Conservation (phyloP, 2,888 invertebrate species). For the Latrodectus elegans region DNA sequence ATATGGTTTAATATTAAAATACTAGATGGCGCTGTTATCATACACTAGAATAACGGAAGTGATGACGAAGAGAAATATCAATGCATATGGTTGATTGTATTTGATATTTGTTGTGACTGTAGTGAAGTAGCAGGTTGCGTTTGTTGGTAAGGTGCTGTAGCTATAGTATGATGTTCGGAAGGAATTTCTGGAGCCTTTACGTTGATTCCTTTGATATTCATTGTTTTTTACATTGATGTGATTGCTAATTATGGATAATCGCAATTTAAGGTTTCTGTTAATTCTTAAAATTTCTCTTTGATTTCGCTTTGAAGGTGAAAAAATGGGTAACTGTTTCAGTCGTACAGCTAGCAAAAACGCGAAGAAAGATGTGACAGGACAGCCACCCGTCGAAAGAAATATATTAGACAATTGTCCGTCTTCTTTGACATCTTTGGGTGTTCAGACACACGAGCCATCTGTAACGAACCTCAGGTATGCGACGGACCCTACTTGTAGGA, state of each 20-base stretch:
- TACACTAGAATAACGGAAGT: too few relatives aligned
- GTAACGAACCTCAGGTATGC: conserved; percentile 42
- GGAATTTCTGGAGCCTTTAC: background rate
- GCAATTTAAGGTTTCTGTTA: too few relatives aligned
- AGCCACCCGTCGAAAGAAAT: conserved; percentile 54
- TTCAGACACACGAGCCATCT: conserved; percentile 56
- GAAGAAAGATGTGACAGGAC: conserved; percentile 59
- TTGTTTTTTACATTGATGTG: background rate
- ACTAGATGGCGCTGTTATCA: too few relatives aligned
- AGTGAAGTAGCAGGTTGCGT: too few relatives aligned
- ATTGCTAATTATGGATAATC: too few relatives aligned
- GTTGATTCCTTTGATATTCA: background rate
- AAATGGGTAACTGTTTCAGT: conserved; percentile 63
- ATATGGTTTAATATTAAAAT: too few relatives aligned
- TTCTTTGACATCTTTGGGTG: conserved; percentile 41
- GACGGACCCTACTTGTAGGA: conserved; percentile 46
- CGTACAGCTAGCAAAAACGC: conserved; percentile 63
- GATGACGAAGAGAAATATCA: too few relatives aligned
- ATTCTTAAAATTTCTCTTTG: background rate
- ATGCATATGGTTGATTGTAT: too few relatives aligned
- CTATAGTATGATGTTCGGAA: background rate
- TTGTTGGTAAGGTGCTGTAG: too few relatives aligned
- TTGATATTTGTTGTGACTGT: too few relatives aligned
- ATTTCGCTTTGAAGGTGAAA: background rate
- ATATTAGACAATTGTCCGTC: conserved; percentile 63